Evolutionary conservation across 2,113 vertebrate genomes (phyloP).

Genomic region (Python bivittatus): DNA sequence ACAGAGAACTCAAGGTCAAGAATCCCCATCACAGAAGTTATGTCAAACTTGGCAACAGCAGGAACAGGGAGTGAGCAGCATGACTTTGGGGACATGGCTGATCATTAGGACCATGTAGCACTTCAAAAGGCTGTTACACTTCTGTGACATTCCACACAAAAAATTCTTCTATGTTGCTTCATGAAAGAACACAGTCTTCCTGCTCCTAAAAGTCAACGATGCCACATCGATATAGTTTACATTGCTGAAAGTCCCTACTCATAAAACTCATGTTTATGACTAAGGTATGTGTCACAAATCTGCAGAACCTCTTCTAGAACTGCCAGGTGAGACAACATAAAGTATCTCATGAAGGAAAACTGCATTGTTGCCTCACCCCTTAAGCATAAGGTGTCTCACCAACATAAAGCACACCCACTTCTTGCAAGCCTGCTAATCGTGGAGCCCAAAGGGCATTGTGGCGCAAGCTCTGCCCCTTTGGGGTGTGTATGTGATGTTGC

Average conservation of each 20-base stretch:
- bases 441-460: not conserved
- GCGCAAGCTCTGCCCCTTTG: not conserved
- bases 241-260: not conserved
- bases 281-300: not conserved
- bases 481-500: not conserved
- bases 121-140: not conserved
- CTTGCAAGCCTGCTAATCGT: not conserved
- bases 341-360: not conserved
- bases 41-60: not conserved
- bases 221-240: not conserved
- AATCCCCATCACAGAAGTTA: not conserved
- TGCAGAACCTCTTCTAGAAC: not conserved
- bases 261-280: not conserved
- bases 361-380: not conserved
- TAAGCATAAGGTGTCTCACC: not conserved
- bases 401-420: not conserved
- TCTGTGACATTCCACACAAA: not conserved
- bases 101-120: not conserved
- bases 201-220: not conserved
- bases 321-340: not conserved
- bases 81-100: not conserved
- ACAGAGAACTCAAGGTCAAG: not conserved
- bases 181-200: not conserved
- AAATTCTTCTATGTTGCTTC: not conserved
- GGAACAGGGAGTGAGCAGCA: not conserved